phyloP scores from a whole-genome alignment of 1,140 invertebrate genomes.

The Dreissena rostriformis region DNA sequence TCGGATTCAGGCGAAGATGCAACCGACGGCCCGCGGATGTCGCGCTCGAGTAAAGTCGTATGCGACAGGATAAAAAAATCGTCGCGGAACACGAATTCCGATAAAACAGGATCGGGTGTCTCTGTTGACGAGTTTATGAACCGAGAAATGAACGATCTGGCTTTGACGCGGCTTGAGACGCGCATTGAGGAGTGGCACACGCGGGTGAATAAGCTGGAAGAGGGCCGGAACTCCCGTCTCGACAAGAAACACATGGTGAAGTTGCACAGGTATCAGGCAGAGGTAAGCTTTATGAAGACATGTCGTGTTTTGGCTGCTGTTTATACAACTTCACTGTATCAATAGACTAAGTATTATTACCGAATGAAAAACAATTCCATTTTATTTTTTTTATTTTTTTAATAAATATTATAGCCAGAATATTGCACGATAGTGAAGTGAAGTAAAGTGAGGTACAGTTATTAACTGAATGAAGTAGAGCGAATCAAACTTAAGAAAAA shows the following conservation, averaged over 20 bases:
- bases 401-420: too few species aligned
- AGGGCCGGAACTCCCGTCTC: background rate
- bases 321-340: too few species aligned
- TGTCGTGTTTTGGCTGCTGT: too few species aligned
- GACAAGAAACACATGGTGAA: constrained; percentile 49
- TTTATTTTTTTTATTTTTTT: too few species aligned
- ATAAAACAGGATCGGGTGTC: constrained; percentile 32
- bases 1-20: constrained; percentile 23
- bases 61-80: background rate
- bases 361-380: too few species aligned
- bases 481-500: too few species aligned
- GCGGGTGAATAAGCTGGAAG: constrained; percentile 50
- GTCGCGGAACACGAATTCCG: background rate
- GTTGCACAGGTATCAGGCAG: constrained; percentile 62
- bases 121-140: constrained; percentile 57
- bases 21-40: background rate
- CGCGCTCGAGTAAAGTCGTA: constrained; percentile 14
- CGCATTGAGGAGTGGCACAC: constrained; percentile 65
- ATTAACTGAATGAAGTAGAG: too few species aligned
- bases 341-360: too few species aligned
- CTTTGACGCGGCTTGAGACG: constrained; percentile 59
- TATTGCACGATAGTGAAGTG: too few species aligned
- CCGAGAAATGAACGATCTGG: constrained; percentile 55
- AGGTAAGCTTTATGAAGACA: constrained; percentile 34
- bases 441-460: too few species aligned